Evolutionary conservation across 1,140 invertebrate genomes (phyloP), one percentile per base, ranked within the genome.

Genomic region (Hycleus phaleratus): DNA sequence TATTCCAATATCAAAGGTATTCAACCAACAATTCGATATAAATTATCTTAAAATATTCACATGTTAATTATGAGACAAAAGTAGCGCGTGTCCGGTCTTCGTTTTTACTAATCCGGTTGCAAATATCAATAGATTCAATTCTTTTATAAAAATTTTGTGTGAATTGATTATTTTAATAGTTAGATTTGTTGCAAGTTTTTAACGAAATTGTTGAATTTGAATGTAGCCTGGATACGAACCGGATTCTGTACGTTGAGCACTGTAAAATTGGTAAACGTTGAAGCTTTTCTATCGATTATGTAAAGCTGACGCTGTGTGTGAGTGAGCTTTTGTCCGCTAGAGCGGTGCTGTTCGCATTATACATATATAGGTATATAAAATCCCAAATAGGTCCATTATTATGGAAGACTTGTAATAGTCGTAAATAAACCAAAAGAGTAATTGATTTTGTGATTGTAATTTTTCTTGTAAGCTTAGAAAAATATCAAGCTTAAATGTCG

Each of bases 371-470:
- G 18, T 18, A 32, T 32, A 32, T 5, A 5, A 32, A 32, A 32
- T 5, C 1, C 32, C 32, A 32, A 32, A 32, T 32, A 32, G 32
- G 32, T 32, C 32, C 46, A 62, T 62, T 62, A 62, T 56, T 62
- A 62, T 62, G 60, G 48, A 55, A 32, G 60, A 40, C 60, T 59
- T 55, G 60, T 57, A 55, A 46, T 51, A 47, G 56, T 62, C 57
- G 52, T 62, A 62, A 62, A 62, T 59, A 59, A 52, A 62, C 24
- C 57, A 50, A 62, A 62, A 62, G 60, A 55, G 60, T 62, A 62
- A 62, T 62, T 62, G 60, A 62, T 62, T 62, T 62, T 62, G 51
- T 58, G 60, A 62, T 62, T 62, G 50, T 62, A 62, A 62, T 62
- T 62, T 58, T 56, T 49, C 56, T 58, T 43, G 40, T 26, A 26